Evolutionary conservation across 2,888 invertebrate genomes (phyloP).

Genomic region (Resseliella maxima): DNA sequence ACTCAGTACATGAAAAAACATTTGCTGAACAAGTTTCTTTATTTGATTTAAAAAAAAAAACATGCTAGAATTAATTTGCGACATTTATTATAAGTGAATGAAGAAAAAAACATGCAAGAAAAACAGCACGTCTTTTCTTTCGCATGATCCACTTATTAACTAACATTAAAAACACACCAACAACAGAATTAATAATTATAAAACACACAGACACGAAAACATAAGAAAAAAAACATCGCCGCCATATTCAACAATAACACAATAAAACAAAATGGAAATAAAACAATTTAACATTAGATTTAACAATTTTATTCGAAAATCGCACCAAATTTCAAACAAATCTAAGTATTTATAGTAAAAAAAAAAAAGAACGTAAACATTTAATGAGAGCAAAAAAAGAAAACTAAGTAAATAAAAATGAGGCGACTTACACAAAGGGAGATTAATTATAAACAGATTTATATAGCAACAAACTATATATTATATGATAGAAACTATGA

Average conservation of each 20-base stretch:
- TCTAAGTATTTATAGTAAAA: constrained; percentile 52
- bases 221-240: no score
- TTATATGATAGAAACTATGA: not conserved
- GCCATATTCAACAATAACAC: constrained; percentile 30
- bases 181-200: not conserved
- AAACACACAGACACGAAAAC: not conserved
- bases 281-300: constrained; percentile 22
- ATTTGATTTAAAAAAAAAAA: not conserved
- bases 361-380: not conserved
- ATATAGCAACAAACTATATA: constrained; percentile 7
- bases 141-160: constrained; percentile 6
- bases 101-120: not conserved
- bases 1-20: constrained; percentile 24
- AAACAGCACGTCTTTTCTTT: not conserved
- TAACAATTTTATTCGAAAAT: constrained; percentile 54
- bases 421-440: not conserved
- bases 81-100: constrained; percentile 13
- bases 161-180: constrained; percentile 45
- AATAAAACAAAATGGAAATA: not conserved
- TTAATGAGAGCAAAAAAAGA: not conserved
- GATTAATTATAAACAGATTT: constrained; percentile 51
- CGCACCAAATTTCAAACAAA: constrained; percentile 50
- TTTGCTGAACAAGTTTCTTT: not conserved
- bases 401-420: not conserved
- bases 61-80: constrained; percentile 23